phyloP scores from a whole-genome alignment of 2,113 vertebrate species.

The Agelaius phoeniceus region DNA sequence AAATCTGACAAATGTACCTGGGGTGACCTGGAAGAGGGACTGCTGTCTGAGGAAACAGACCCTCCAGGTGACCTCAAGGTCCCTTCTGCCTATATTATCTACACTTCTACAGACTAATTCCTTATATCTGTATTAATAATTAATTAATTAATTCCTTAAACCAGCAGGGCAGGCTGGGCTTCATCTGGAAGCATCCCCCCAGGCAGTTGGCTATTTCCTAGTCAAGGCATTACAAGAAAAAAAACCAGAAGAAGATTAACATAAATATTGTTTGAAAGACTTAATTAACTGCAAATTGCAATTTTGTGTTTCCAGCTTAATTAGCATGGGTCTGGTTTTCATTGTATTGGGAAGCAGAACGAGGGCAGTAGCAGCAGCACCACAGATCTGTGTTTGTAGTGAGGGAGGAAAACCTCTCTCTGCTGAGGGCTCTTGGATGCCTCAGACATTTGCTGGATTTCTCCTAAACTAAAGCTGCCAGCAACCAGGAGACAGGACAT shows the following conservation, averaged over 20 bases:
- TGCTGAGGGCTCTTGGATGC: neutral
- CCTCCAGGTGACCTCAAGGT: slow-evolving; percentile 20
- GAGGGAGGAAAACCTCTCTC: neutral
- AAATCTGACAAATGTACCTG: neutral
- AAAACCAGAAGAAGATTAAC: slow-evolving; percentile 25
- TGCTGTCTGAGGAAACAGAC: neutral
- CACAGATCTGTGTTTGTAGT: neutral
- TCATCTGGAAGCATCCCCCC: neutral
- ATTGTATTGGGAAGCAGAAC: neutral
- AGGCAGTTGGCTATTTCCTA: neutral
- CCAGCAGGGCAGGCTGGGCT: neutral
- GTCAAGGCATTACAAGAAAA: neutral
- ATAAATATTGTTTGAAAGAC: slow-evolving; percentile 27
- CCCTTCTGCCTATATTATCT: neutral
- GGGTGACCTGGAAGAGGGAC: neutral
- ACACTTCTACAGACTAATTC: neutral
- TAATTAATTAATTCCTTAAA: neutral
- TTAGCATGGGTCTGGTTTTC: neutral
- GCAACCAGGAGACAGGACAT: no score
- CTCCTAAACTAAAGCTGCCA: no score
- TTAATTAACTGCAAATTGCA: slow-evolving; percentile 32
- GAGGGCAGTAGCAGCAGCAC: neutral
- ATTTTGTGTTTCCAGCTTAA: neutral
- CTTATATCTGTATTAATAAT: neutral
- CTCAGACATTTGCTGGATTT: neutral